Evolutionary conservation across 2,888 invertebrate species (phyloP), one percentile per base, ranked within the genome.

Genomic region (Meteorus cinctellus): DNA sequence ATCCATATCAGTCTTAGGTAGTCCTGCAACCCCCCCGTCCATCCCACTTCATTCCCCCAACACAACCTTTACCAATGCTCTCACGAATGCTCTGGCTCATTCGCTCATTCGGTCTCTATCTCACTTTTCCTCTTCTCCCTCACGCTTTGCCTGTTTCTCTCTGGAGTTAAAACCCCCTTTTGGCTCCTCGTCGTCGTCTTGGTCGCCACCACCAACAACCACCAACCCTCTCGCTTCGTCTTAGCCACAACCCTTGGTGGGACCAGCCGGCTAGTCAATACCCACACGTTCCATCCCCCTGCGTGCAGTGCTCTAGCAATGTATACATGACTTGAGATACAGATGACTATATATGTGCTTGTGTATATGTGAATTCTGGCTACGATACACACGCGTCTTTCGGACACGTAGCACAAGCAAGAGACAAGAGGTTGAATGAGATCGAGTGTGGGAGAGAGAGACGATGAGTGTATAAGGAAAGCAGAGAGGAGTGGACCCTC

Each of bases 1-100:
- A 89, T 89, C 89, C 89, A 89, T 89, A 89, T 89, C 89, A 89
- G 89, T 89, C 89, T 89, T 89, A 87, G 87, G 78, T 79, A 85
- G 78, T 68, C 83, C 85, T 84, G 79, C 81, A 77, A 78, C 81
- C 79, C 72, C 76, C 79, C 71, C 74, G 12, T 71, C 29, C 69
- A 68, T 12, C 41, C 41, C 71, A 63, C 79, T 72, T 74, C 78
- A 72, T 79, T 79, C 78, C 77, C 79, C 27, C 72, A 73, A 81
- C 84, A 85, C 85, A 86, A 86, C 85, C 86, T 85, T 86, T 83
- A 82, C 84, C 87, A 83, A 84, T 83, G 84, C 79, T 80, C 77
- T 76, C 75, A 72, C 66, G 41, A 31, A 75, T 74, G 31, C 72
- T 65, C 69, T 45, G 70, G 55, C 55, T 19, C 55, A 55, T 51